Evolutionary conservation across 2,797 vertebrate genomes (phyloP).

Genomic region (Cichlasoma orientale): DNA sequence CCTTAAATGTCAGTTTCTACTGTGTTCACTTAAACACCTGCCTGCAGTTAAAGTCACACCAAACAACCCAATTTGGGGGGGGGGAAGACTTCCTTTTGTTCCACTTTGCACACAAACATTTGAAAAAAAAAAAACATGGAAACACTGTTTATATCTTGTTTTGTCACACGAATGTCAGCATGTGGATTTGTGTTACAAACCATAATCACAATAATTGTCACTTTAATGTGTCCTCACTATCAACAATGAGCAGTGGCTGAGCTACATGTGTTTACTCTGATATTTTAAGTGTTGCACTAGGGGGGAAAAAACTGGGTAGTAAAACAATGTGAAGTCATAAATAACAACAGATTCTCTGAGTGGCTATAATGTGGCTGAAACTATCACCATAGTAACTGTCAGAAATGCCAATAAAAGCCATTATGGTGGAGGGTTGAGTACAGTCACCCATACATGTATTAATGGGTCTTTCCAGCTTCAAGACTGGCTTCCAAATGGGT

Average conservation of each 20-base stretch:
- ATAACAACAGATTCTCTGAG: conserved; percentile 32
- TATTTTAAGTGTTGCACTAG: conserved; percentile 6
- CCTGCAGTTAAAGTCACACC: background rate
- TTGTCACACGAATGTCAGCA: conserved; percentile 4
- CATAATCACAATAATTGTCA: conserved; percentile 30
- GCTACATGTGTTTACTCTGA: conserved; percentile 11
- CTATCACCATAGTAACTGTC: conserved; percentile 48
- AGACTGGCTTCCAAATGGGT: conserved; percentile 19
- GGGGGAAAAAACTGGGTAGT: background rate
- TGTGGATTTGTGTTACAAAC: conserved; percentile 24
- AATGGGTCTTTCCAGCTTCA: conserved; percentile 25
- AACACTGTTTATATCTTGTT: background rate
- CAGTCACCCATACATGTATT: conserved; percentile 31
- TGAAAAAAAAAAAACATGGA: background rate
- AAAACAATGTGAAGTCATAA: conserved; percentile 42
- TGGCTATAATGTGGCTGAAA: conserved; percentile 25
- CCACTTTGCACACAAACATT: conserved; percentile 4
- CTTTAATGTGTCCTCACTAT: background rate
- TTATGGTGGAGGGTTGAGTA: conserved; percentile 7
- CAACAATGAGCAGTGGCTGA: conserved; percentile 34
- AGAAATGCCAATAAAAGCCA: conserved; percentile 54
- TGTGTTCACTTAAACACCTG: background rate
- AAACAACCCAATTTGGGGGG: background rate
- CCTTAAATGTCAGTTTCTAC: background rate
- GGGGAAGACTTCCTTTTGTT: background rate